Base-by-base conservation (phyloP, 2,888 invertebrate genomes). In the Plemyria rubiginata region DNA sequence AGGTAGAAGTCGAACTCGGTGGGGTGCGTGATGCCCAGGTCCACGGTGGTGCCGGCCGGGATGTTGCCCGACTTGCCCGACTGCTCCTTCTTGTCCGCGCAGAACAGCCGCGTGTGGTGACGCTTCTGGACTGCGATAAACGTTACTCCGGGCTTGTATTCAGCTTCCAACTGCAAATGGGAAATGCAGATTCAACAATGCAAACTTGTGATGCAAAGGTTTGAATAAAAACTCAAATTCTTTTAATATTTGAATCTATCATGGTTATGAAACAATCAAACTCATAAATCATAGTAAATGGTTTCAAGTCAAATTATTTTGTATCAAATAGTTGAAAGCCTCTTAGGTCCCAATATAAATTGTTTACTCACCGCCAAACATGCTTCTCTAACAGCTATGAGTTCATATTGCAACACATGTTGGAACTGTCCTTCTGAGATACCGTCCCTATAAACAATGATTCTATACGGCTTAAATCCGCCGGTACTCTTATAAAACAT, bases 1-100 rank as follows among this genome's bases (percentile, higher is more conserved):
- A 99, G 95, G 90, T 99, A 99, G 93, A 99, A 99, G 93, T 99
- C 99, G 90, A 99, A 99, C 93, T 99, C 99, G 4, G 99, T 99
- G 54, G 99, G 99, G 93, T 99, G 99, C 52, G 99, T 99, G 85
- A 99, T 99, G 75, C 99, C 99, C 68, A 99, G 98, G 92, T 99
- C 99, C 51, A 99, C 99, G 0, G 99, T 99, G 60, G 99, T 99
- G 60, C 99, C 99, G 22, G 99, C 99, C 40, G 99, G 99, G 82
- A 99, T 99, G 94, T 99, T 99, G 66, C 99, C 99, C 65, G 98
- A 98, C 88, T 99, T 99, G 58, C 99, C 99, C 60, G 98, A 98
- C 92, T 99, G 99, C 87, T 99, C 99, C 87, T 98, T 99, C 88
- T 99, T 99, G 90, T 99, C 99, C 11, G 99, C 98, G 86, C 99